A percentile compares a stretch with the other conserved stretches of the same genome.
Evolutionary conservation across 2,888 invertebrate genomes (phyloP).

Genomic region (Drosophila phalerata): DNA sequence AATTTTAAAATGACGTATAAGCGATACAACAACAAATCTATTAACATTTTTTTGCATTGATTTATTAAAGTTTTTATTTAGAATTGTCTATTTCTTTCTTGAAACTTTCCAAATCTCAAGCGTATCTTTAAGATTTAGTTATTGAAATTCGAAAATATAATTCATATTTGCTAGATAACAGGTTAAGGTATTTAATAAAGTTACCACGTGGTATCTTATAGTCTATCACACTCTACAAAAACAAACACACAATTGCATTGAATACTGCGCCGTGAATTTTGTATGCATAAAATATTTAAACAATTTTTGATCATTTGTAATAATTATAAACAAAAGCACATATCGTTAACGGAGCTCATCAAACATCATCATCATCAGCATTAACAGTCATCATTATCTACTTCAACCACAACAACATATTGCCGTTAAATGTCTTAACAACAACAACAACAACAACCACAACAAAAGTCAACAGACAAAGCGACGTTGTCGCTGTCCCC

Average conservation of each 20-base stretch:
- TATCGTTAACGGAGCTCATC: slow-evolving; percentile 33
- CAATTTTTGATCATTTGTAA: slow-evolving; percentile 11
- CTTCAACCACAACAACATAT: slow-evolving; percentile 32
- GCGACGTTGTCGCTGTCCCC: slow-evolving; percentile 8
- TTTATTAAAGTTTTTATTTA: neutral
- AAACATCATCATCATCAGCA: slow-evolving; percentile 4
- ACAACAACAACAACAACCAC: slow-evolving; percentile 39
- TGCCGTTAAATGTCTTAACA: slow-evolving; percentile 56
- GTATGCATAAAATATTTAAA: neutral
- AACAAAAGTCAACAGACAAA: slow-evolving; percentile 42
- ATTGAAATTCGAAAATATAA: no score
- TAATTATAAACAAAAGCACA: slow-evolving; percentile 24
- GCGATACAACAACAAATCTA: neutral
- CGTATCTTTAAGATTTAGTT: no score
- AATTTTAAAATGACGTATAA: neutral
- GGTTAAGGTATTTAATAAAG: neutral
- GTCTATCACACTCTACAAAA: neutral
- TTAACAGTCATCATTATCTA: slow-evolving; percentile 22
- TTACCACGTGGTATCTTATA: neutral
- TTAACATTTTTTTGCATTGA: neutral
- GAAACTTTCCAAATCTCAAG: neutral
- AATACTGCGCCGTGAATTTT: slow-evolving; percentile 38
- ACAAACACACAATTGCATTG: slow-evolving; percentile 11
- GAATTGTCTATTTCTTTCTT: neutral
- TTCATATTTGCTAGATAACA: no score